Evolutionary conservation across 2,113 vertebrate species (phyloP), one percentile per base, ranked within the genome.

Genomic region (Seriola quinqueradiata): DNA sequence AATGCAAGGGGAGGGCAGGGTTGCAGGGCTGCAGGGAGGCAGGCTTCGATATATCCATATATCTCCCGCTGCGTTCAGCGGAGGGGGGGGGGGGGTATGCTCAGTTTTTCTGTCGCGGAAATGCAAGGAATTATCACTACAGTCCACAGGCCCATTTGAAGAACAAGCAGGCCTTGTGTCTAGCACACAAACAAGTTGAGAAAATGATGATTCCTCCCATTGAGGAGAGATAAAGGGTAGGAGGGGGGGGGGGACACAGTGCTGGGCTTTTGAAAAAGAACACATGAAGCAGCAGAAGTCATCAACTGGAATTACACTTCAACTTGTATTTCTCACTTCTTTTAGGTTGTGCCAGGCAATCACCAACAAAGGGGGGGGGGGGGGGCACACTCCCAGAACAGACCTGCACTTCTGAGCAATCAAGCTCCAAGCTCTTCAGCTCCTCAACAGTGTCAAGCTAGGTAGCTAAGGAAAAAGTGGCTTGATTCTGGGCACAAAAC

Each of bases 301-400:
- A 84, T 88, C 85, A 87, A 61, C 67, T 72, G 86, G 46, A 90
- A 86, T 82, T 86, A 82, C 89, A 87, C 84, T 88, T 92, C 85
- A 87, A 34, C 65, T 68, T 69, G 79, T 82, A 70, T 86, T 74
- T 79, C 59, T 85, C 60, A 40, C 71, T 68, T 54, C 65, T 85
- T 86, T 89, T 17, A 68, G 70, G 67, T 25, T 83, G 72, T 71
- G 76, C 75, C 76, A 75, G 50, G 82, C 66, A 92, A 89, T 92
- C 84, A 86, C 66, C 58, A 59, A 76, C 80, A 48, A 57, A 70
- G 50, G 66, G 68, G 79, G 28, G 48, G 40, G 55, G 25, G 28
- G 44, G 40, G 55, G 25, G 48, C 23, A 36, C 44, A 81, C 23
- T 73, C 71, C 54, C 84, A 63, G 38, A 87, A 54, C 80, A 81